Conservation (phyloP, 2,888 invertebrate species). For the Chrysomela aeneicollis region DNA sequence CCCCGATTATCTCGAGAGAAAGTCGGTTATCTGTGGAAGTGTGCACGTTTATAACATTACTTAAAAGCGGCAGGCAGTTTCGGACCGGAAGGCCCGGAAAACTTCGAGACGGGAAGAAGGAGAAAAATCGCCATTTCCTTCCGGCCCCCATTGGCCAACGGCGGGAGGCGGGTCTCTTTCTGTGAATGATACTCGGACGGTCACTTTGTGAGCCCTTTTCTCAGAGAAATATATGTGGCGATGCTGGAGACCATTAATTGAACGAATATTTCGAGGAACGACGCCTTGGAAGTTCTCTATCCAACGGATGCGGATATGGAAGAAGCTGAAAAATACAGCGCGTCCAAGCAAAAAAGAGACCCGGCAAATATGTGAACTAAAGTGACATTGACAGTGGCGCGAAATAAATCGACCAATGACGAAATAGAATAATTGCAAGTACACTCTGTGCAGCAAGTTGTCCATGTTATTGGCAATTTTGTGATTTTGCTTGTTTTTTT, state of each 20-base stretch:
- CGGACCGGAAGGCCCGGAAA: conserved; percentile 47
- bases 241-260: neutral
- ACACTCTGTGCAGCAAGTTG: too few species aligned
- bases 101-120: conserved; percentile 45
- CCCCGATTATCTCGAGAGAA: conserved; percentile 31
- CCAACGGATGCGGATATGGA: too few species aligned
- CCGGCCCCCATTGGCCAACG: conserved; percentile 49
- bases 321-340: too few species aligned
- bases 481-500: too few species aligned
- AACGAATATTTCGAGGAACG: neutral
- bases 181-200: conserved; percentile 26
- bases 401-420: too few species aligned
- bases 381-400: too few species aligned
- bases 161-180: conserved; percentile 34
- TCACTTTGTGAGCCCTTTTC: conserved; percentile 26
- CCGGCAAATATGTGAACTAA: too few species aligned
- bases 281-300: too few species aligned
- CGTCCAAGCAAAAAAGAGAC: too few species aligned
- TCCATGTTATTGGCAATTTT: too few species aligned
- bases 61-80: conserved; percentile 44
- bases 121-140: conserved; percentile 54
- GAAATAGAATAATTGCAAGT: too few species aligned
- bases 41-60: conserved; percentile 50
- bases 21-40: conserved; percentile 36
- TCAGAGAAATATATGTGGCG: conserved; percentile 20